phyloP scores from a whole-genome alignment of 2,797 vertebrate species.

The Centropyge bicolor region DNA sequence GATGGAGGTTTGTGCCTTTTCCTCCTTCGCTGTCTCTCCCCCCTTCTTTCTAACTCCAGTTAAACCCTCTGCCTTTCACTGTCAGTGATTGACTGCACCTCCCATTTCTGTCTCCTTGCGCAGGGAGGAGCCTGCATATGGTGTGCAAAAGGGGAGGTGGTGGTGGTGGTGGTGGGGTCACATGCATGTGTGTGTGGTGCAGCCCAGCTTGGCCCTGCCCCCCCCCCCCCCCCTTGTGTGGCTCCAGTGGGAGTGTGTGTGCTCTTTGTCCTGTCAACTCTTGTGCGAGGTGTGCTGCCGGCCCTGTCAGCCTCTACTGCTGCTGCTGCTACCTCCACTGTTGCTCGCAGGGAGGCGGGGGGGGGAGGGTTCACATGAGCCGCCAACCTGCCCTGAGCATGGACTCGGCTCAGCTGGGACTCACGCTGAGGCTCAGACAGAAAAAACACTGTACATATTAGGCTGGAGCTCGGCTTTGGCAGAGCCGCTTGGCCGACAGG shows the following conservation, averaged over 20 bases:
- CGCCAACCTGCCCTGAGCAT: constrained; percentile 33
- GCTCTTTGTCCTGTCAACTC: constrained; percentile 82
- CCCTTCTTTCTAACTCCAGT: constrained; percentile 32
- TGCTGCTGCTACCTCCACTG: constrained; percentile 24
- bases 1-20: constrained; percentile 43
- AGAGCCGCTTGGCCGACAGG: constrained; percentile 45
- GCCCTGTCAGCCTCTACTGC: constrained; percentile 54
- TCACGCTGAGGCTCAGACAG: constrained; percentile 44
- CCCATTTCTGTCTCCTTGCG: constrained; percentile 69
- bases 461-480: constrained; percentile 62
- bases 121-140: constrained; percentile 76
- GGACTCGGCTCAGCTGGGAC: constrained; percentile 41
- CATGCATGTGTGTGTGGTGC: constrained; percentile 65
- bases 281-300: constrained; percentile 64
- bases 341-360: neutral
- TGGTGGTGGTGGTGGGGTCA: constrained; percentile 27
- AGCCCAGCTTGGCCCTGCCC: constrained; percentile 68
- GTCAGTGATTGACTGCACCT: constrained; percentile 75
- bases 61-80: constrained; percentile 51
- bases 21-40: constrained; percentile 29
- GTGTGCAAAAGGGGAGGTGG: constrained; percentile 26
- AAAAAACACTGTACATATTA: constrained; percentile 43
- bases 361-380: neutral
- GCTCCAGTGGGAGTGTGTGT: constrained; percentile 60
- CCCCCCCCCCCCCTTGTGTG: constrained; percentile 49